Conservation (phyloP, 2,797 vertebrate species). For the Octomys mimax region DNA sequence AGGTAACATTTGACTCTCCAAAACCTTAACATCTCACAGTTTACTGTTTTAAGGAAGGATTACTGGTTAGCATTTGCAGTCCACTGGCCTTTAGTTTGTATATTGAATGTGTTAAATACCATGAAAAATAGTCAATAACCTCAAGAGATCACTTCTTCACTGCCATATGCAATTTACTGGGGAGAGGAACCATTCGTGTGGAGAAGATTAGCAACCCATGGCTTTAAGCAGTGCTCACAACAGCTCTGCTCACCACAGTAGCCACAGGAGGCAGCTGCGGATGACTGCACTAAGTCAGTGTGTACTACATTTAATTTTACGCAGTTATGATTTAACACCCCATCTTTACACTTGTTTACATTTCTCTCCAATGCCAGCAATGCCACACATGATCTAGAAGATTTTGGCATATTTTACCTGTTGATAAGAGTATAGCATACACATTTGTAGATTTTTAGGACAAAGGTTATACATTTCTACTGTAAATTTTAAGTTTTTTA, state of each 20-base stretch:
- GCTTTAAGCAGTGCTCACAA: neutral
- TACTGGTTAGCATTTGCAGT: no score
- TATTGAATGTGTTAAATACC: neutral
- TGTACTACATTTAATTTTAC: neutral
- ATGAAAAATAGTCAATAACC: neutral
- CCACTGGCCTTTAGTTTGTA: neutral
- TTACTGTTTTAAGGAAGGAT: neutral
- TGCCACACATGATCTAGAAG: neutral
- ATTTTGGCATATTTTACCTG: neutral
- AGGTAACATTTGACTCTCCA: neutral
- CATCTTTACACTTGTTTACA: neutral
- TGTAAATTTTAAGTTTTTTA: neutral
- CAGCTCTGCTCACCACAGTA: neutral
- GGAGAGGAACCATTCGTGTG: neutral
- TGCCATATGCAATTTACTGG: neutral
- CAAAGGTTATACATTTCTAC: neutral
- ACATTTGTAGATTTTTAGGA: neutral
- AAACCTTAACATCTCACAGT: neutral
- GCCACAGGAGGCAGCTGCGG: neutral
- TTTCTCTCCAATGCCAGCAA: neutral
- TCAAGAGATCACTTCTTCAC: neutral
- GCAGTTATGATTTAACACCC: neutral
- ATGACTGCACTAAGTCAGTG: neutral
- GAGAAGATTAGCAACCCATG: neutral
- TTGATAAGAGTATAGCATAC: neutral